phyloP scores from a whole-genome alignment of 2,888 invertebrate species.

The Lasioglossum leucozonium region DNA sequence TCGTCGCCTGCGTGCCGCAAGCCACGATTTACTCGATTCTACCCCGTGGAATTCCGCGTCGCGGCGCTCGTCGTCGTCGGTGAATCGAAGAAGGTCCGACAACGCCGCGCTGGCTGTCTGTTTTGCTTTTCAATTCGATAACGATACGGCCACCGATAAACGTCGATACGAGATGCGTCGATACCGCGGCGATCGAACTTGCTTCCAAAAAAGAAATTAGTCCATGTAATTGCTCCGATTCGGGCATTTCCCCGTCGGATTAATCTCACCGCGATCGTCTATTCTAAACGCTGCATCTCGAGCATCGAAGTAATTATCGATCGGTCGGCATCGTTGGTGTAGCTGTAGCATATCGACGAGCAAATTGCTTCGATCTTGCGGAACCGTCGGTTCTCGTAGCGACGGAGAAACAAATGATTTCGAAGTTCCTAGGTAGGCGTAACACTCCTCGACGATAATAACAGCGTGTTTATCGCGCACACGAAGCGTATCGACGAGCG shows the following conservation, averaged over 20 bases:
- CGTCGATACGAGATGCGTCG: background rate
- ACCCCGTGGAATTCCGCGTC: background rate
- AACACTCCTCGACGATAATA: background rate
- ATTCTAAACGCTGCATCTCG: background rate
- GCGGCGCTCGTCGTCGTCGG: background rate
- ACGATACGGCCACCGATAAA: conserved; percentile 5
- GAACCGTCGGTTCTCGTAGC: too few species aligned
- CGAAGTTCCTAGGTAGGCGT: background rate
- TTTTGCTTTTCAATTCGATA: conserved; percentile 25
- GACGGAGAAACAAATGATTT: background rate
- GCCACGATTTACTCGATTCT: background rate
- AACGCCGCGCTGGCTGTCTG: conserved; percentile 5
- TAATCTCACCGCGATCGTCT: background rate
- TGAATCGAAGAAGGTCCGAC: background rate
- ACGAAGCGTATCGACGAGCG: conserved; percentile 3
- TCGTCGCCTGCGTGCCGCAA: background rate
- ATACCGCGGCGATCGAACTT: background rate
- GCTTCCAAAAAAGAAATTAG: background rate
- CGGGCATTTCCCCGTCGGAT: background rate
- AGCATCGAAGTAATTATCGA: too few species aligned
- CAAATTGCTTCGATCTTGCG: too few species aligned
- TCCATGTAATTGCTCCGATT: background rate
- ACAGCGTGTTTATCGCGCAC: background rate
- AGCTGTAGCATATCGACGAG: too few species aligned
- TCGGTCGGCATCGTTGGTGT: too few species aligned